A percentile compares a stretch with the other conserved stretches of the same genome.
Conservation (phyloP, 2,113 vertebrate genomes). For the Neomonachus schauinslandi region DNA sequence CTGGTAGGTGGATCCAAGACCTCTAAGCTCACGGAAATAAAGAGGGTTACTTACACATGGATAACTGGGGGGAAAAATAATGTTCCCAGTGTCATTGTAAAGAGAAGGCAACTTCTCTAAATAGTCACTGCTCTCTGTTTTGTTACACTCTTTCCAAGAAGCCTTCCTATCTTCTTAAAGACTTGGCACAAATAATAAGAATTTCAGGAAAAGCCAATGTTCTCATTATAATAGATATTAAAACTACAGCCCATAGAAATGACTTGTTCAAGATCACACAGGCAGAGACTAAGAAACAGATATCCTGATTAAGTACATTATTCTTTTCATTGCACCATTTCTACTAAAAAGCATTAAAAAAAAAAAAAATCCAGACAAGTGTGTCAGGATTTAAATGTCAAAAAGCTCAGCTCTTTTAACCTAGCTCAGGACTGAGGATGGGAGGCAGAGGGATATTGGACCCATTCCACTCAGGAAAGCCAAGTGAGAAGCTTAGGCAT, state of each 20-base stretch:
- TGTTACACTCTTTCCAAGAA: slow-evolving; percentile 25
- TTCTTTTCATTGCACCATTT: slow-evolving; percentile 40
- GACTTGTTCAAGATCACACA: neutral
- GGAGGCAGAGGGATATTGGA: neutral
- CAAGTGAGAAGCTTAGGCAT: neutral
- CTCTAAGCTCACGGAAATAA: slow-evolving; percentile 24
- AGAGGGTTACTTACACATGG: neutral
- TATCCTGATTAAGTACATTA: neutral
- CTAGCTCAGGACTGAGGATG: slow-evolving; percentile 2
- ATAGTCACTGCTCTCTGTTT: neutral
- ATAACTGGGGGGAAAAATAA: neutral
- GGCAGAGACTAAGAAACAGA: neutral
- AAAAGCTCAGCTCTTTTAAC: slow-evolving; percentile 18
- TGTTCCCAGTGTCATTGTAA: neutral
- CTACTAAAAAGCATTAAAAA: neutral
- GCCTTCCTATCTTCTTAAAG: slow-evolving; percentile 41
- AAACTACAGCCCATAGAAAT: slow-evolving; percentile 2
- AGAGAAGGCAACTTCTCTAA: neutral
- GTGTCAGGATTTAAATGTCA: neutral
- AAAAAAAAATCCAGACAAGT: neutral
- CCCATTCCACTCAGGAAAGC: neutral
- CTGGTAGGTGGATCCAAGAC: neutral
- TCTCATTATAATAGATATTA: neutral
- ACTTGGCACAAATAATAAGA: slow-evolving; percentile 12
- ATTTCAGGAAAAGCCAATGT: slow-evolving; percentile 48